phyloP scores from a whole-genome alignment of 2,113 vertebrate species.

The Alethe diademata region DNA sequence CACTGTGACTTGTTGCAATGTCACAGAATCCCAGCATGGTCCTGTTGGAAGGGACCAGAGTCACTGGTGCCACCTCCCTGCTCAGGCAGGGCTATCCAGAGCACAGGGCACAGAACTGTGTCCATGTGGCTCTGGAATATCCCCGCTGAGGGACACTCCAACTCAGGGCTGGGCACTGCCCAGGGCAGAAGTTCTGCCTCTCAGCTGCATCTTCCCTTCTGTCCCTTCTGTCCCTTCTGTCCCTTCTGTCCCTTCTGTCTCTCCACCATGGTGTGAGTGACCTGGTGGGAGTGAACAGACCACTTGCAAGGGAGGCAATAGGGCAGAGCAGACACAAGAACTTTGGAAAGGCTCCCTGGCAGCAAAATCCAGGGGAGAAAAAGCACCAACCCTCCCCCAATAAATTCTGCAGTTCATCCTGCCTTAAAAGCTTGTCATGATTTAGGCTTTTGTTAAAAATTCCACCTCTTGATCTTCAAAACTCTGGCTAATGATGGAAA shows the following conservation, averaged over 20 bases:
- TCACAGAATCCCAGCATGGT: neutral
- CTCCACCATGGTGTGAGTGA: neutral
- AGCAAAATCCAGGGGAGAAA: neutral
- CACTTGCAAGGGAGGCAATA: neutral
- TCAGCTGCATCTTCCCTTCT: neutral
- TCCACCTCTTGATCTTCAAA: conserved; percentile 36
- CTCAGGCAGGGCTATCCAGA: neutral
- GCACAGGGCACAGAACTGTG: neutral
- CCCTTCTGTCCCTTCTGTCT: neutral
- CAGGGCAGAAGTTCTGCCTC: neutral
- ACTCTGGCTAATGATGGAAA: conserved; percentile 37
- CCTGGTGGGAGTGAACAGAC: neutral
- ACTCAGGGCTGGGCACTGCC: neutral
- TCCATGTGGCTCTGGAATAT: neutral
- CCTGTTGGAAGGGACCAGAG: neutral
- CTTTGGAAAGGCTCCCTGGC: conserved; percentile 21
- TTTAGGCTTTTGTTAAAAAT: conserved; percentile 39
- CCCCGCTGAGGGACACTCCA: neutral
- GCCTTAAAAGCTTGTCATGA: neutral
- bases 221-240: neutral
- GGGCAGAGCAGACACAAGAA: neutral
- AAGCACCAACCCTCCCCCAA: neutral
- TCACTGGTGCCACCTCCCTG: neutral
- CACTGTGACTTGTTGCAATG: rapidly evolving
- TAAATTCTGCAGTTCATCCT: conserved; percentile 12